Base-by-base conservation (phyloP, 1,140 invertebrate genomes). In the Augochlora pura region DNA sequence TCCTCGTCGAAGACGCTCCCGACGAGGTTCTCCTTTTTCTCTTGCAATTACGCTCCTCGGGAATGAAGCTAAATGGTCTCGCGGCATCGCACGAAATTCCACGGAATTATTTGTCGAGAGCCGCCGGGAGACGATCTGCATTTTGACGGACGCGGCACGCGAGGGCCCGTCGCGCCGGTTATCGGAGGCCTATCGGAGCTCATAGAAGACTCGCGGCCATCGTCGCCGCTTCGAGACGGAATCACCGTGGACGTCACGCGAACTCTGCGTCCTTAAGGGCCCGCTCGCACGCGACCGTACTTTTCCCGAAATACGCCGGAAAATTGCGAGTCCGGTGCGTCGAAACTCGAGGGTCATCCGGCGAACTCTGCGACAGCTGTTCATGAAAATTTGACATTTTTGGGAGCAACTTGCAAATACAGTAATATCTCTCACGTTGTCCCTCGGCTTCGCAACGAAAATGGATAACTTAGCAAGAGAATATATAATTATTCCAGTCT, bases 231-330 rank as follows among this genome's bases (percentile, higher is more conserved):
- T 39, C n/a, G 76, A 75, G 81, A 71, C 76, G 60, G 57, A 65
- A 60, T n/a, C n/a, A n/a, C 72, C 57, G 69, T 23, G 27, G 59
- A 46, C 60, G 76, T 83, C 82, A 83, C 82, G 82, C 82, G 32
- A 84, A 14, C 65, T 14, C 59, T n/a, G 49, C 23, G 39, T 27
- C n/a, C 42, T 52, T 75, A 75, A 84, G 27, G 49, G 32, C 12
- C 23, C 42, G 4, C 0, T 21, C 27, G n/a, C 81, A 83, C 75
- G 82, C 82, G 76, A 84, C 72, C 16, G 42, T 14, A 0, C 42
- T 52, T 21, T 4, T 14, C 38, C 25, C 59, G 57, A 64, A 69
- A 73, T 82, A 23, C 49, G 25, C 0, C 27, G 52, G 52, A 84
- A 74, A 84, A 82, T 69, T 79, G 49, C 64, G 67, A 59, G 49